Evolutionary conservation across 23 tunicate species (phyloP), one percentile per base, ranked within the genome.

Genomic region (Trididemnum clinides): DNA sequence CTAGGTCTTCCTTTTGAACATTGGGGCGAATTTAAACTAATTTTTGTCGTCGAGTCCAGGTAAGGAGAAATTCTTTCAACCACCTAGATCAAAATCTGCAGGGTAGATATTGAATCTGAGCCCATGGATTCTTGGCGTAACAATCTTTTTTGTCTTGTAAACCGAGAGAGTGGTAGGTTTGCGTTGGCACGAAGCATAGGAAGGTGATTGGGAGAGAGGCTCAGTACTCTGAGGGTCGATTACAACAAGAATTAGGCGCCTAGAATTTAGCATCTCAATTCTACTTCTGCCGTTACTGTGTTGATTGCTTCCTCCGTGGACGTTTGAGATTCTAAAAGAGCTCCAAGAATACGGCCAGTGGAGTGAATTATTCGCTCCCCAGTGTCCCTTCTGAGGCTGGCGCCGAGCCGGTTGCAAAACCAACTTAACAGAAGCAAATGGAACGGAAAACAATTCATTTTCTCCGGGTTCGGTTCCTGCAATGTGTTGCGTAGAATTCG

Each of bases 321-420:
- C 31, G 29, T 34, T 50, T 71, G 81, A 12, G 31, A 26, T 27
- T 50, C 33, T 37, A 80, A 57, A 27, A 57, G 29, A 7, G 35
- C 33, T 21, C 25, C 26, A 57, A 85, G 37, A 12, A 85, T 85
- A 29, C 70, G 57, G 31, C 89, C 75, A 33, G 59, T 75, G 10
- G 91, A 80, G n/a, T 86, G 85, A 44, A 87, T 87, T 38, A 79
- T 69, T 22, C 91, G 69, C 64, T 87, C 86, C 49, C 59, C 65
- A 1, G 83, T 86, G 57, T 81, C n/a, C n/a, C n/a, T n/a, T 86
- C 31, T 49, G 34, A 80, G 86, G 28, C 85, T 78, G 22, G 81
- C 91, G 29, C 51, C 25, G 54, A 86, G 71, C 70, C 35, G 33
- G 50, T 66, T 33, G 69, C 69, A 27, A 28, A 72, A 69, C 80